Base-by-base conservation (phyloP, 2,888 invertebrate genomes). In the Pemphredon lugubris region DNA sequence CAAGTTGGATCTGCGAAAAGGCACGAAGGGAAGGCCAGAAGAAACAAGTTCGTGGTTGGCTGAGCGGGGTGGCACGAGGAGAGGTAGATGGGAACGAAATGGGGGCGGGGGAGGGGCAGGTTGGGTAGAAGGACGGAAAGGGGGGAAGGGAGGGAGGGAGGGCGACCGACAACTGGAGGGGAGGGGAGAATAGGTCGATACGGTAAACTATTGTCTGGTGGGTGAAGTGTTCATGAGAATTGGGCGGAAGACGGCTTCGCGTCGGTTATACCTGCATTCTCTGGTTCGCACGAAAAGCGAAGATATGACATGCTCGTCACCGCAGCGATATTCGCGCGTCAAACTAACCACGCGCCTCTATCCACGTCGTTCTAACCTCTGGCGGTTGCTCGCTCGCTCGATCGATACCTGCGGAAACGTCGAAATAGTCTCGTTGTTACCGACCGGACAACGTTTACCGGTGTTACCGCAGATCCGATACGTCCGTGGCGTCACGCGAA, bases 131-230 rank as follows among this genome's bases (percentile, higher is more conserved):
- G 39, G 20, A n/a, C 34, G 44, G 32, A 53, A 48, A n/a, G n/a
- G n/a, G n/a, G n/a, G 21, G 34, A 34, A 11, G n/a, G 39, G 20
- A n/a, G 40, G 44, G 32, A 53, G 53, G 34, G n/a, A n/a, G n/a
- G n/a, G 21, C 39, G 39, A 34, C 13, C n/a, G n/a, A n/a, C n/a
- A n/a, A n/a, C n/a, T n/a, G n/a, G n/a, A n/a, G 50, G 45, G 61
- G 57, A 71, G 75, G n/a, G 67, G 68, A 80, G 79, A 78, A 75
- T 82, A 84, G 86, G 86, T 86, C 85, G 86, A 86, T 86, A 86
- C 86, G 84, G 83, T 86, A 84, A 85, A 85, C 86, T 86, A 84
- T 86, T 86, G 86, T 86, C 83, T 84, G 82, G 79, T 77, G 82
- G 79, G 81, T 81, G 81, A 84, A 85, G 82, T 81, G 84, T 80